Conservation (phyloP, 2,797 vertebrate genomes). For the Propithecus deckenii region DNA sequence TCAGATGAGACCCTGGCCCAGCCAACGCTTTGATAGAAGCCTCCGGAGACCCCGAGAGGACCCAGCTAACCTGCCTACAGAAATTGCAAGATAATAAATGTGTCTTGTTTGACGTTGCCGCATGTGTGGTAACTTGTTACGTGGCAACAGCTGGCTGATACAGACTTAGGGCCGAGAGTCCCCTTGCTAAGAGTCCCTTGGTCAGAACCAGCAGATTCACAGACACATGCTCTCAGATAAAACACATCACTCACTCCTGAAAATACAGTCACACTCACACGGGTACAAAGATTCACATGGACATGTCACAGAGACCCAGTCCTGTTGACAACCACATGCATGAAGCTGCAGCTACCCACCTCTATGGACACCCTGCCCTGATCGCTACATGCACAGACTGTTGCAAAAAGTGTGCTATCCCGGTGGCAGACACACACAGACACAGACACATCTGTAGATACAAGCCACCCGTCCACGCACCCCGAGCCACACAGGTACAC, state of each 20-base stretch:
- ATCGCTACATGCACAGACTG: background rate
- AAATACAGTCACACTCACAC: background rate
- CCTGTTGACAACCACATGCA: background rate
- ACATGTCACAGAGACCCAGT: background rate
- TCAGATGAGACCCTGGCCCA: background rate
- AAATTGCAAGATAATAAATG: fast-evolving
- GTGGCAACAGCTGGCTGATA: background rate
- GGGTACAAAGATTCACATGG: background rate
- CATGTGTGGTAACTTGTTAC: background rate
- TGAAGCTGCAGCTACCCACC: background rate
- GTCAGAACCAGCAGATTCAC: background rate
- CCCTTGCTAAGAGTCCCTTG: background rate
- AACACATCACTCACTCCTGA: background rate
- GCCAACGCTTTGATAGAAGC: background rate
- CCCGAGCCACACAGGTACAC: background rate
- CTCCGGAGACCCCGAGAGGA: background rate
- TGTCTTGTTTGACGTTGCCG: too few relatives aligned
- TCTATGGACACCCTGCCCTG: fast-evolving
- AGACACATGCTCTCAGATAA: background rate
- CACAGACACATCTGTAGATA: background rate
- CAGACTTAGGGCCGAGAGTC: background rate
- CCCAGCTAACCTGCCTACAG: background rate
- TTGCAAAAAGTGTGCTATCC: background rate
- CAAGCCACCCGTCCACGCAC: background rate
- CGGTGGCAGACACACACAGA: background rate